Evolutionary conservation across 2,888 invertebrate genomes (phyloP).

Genomic region (Catotricha subobsoleta): DNA sequence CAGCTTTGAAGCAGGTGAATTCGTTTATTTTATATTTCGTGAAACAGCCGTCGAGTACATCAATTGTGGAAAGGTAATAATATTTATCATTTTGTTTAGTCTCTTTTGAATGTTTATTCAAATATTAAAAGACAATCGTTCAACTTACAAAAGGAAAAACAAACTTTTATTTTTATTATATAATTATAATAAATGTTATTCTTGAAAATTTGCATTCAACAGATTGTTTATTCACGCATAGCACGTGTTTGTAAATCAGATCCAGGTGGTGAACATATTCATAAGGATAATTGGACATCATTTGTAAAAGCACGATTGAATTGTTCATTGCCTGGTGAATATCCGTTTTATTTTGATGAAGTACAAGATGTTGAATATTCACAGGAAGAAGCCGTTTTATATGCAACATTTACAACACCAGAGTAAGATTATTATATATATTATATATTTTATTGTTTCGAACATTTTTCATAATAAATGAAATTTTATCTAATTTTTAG

Average conservation of each 20-base stretch:
- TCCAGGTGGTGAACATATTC: constrained; percentile 52
- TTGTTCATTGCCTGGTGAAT: constrained; percentile 67
- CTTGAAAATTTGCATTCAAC: constrained; percentile 12
- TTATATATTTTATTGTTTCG: too few species aligned
- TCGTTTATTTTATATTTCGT: constrained; percentile 78
- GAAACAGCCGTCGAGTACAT: constrained; percentile 84
- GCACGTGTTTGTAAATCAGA: constrained; percentile 86
- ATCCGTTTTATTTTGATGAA: constrained; percentile 76
- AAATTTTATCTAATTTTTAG: constrained; percentile 23
- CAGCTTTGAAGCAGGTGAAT: constrained; percentile 73
- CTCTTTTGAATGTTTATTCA: not conserved
- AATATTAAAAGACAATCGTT: not conserved
- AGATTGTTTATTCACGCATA: constrained; percentile 77
- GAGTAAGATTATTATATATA: constrained; percentile 32
- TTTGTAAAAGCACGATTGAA: constrained; percentile 71
- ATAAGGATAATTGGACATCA: constrained; percentile 81
- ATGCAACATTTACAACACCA: constrained; percentile 72
- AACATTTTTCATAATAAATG: not conserved
- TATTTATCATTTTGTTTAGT: not conserved
- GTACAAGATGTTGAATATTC: constrained; percentile 71
- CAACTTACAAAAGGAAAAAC: too few species aligned
- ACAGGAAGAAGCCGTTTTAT: constrained; percentile 55
- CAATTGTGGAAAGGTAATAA: constrained; percentile 72
- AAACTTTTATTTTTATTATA: too few species aligned
- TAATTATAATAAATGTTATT: not conserved